Evolutionary conservation across 2,797 vertebrate genomes (phyloP).

Genomic region (Periparus ater): DNA sequence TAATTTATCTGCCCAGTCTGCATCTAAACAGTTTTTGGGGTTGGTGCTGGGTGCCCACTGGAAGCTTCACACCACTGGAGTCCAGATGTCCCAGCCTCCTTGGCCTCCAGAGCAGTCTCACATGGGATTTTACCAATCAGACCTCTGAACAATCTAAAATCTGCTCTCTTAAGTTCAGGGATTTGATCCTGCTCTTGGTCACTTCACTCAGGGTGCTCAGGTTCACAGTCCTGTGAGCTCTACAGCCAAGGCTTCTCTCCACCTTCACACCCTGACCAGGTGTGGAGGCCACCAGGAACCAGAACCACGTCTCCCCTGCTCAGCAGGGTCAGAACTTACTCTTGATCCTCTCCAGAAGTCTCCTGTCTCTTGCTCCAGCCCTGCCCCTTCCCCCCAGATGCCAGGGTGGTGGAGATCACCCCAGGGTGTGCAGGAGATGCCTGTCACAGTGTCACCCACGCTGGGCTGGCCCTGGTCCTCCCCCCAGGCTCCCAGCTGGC

Average conservation of each 20-base stretch:
- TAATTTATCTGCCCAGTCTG: background rate
- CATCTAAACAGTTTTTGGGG: background rate
- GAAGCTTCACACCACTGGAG: background rate
- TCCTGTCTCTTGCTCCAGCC: background rate
- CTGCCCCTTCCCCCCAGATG: background rate
- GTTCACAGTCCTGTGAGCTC: background rate
- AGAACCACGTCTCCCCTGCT: background rate
- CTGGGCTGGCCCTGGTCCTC: background rate
- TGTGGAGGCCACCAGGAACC: background rate
- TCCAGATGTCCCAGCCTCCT: background rate
- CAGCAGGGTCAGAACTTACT: background rate
- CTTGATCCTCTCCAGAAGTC: background rate
- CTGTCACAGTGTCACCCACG: fast-evolving
- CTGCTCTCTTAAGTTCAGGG: background rate
- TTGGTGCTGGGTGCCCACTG: background rate
- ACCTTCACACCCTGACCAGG: background rate
- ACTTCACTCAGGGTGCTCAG: background rate
- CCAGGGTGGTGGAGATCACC: background rate
- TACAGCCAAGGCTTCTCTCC: background rate
- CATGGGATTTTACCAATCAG: background rate
- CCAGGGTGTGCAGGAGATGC: background rate
- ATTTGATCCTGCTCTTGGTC: background rate
- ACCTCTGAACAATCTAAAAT: background rate
- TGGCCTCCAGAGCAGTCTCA: background rate
- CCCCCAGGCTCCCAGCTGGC: background rate